Percentiles rank a stretch among this genome's conserved stretches.
Conservation (phyloP, 53 echinoderm and acorn worm species). For the Paracentrotus lividus region DNA sequence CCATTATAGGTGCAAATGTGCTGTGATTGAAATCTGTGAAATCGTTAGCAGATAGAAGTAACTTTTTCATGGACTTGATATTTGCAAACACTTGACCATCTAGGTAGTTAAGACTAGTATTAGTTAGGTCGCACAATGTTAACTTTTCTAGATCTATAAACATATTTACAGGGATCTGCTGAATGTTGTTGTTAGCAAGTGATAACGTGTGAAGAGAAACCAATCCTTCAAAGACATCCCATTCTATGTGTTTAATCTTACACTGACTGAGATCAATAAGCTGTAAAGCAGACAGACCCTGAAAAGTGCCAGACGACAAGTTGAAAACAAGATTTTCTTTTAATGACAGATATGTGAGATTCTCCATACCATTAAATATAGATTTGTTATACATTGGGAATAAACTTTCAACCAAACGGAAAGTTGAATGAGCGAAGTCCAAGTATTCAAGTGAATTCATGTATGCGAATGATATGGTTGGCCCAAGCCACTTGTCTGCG, state of each 20-base stretch:
- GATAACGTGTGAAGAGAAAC: background rate
- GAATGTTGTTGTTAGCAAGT: background rate
- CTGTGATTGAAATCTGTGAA: constrained; percentile 12
- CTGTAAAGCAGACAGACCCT: background rate
- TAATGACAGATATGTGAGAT: background rate
- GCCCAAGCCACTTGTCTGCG: background rate
- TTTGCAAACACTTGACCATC: background rate
- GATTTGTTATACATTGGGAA: background rate
- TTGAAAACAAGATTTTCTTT: background rate
- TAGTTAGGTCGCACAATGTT: background rate
- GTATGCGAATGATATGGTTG: background rate
- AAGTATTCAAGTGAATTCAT: background rate
- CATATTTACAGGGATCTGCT: background rate
- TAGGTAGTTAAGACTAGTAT: background rate
- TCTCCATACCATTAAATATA: background rate
- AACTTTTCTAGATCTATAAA: background rate
- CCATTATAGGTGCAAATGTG: background rate
- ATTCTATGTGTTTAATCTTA: background rate
- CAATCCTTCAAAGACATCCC: background rate
- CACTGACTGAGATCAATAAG: constrained; percentile 2
- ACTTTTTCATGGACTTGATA: background rate
- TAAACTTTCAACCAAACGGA: background rate
- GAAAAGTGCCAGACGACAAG: background rate
- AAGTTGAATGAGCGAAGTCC: background rate
- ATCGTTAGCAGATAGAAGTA: background rate